Conservation (phyloP, 2,113 vertebrate genomes). For the Semicossyphus pulcher region DNA sequence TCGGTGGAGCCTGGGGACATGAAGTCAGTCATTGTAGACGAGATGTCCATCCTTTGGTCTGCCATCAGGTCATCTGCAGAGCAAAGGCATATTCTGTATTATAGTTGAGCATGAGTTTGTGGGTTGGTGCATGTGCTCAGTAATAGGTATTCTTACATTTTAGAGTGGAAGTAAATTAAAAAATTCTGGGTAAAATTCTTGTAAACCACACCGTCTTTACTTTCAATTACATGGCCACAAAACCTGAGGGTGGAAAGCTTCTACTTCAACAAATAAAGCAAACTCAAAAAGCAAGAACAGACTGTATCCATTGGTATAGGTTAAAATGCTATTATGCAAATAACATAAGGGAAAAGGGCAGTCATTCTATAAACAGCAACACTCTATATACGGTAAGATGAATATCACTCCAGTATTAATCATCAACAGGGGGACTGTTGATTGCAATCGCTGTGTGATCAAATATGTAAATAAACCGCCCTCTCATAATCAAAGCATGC, state of each 20-base stretch:
- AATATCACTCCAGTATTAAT: not conserved
- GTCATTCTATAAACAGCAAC: not conserved
- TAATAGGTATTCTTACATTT: not conserved
- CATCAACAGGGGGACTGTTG: not conserved
- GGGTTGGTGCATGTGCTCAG: too few relatives aligned
- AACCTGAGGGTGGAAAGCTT: too few relatives aligned
- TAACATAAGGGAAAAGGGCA: not conserved
- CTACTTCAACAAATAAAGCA: not conserved
- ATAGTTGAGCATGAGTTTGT: too few relatives aligned
- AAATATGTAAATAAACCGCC: not conserved
- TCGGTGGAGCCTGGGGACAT: constrained; percentile 95
- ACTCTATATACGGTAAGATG: not conserved
- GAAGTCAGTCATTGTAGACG: constrained; percentile 98
- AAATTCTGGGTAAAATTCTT: too few relatives aligned
- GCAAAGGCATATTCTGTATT: not conserved
- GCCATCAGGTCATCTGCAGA: constrained; percentile 94
- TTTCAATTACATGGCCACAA: too few relatives aligned
- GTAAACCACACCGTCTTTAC: too few relatives aligned
- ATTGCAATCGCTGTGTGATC: not conserved
- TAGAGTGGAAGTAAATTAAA: not conserved
- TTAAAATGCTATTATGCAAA: not conserved
- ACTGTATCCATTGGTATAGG: not conserved
- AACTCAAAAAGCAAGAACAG: not conserved
- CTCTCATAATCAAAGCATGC: not conserved
- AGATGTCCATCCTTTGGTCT: constrained; percentile 99